Conservation (phyloP, 2,113 vertebrate species). For the Lepus europaeus region DNA sequence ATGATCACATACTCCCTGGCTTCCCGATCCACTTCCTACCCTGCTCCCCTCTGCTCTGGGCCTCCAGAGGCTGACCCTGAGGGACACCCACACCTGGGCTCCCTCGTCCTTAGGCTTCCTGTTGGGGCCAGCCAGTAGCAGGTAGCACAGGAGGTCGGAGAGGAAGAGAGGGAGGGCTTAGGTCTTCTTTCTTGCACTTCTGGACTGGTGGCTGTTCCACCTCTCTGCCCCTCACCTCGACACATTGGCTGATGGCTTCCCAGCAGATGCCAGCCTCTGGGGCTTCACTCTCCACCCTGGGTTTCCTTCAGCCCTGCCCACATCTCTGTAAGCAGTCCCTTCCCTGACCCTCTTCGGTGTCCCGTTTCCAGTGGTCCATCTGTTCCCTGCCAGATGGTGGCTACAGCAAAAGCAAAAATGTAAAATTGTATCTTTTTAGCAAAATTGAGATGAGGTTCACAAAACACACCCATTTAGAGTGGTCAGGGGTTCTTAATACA, state of each 20-base stretch:
- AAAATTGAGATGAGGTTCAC: conserved; percentile 20
- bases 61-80: background rate
- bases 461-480: background rate
- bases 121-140: background rate
- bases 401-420: conserved; percentile 55
- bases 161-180: background rate
- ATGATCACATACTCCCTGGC: background rate
- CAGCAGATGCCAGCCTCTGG: background rate
- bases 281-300: background rate
- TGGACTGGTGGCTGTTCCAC: background rate
- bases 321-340: background rate
- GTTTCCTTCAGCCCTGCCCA: background rate
- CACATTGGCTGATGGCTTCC: background rate
- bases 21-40: too few species aligned
- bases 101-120: background rate
- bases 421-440: conserved; percentile 43
- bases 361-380: background rate
- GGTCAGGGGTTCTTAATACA: background rate
- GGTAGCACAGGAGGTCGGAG: background rate
- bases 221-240: background rate
- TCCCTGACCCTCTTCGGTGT: conserved; percentile 45
- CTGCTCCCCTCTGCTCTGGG: background rate
- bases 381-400: conserved; percentile 60
- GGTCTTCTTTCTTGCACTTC: too few species aligned
- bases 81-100: background rate